Percentiles rank a stretch among this genome's conserved stretches.
Evolutionary conservation across 1,140 invertebrate species (phyloP).

Genomic region (Drosophila jambulina): DNA sequence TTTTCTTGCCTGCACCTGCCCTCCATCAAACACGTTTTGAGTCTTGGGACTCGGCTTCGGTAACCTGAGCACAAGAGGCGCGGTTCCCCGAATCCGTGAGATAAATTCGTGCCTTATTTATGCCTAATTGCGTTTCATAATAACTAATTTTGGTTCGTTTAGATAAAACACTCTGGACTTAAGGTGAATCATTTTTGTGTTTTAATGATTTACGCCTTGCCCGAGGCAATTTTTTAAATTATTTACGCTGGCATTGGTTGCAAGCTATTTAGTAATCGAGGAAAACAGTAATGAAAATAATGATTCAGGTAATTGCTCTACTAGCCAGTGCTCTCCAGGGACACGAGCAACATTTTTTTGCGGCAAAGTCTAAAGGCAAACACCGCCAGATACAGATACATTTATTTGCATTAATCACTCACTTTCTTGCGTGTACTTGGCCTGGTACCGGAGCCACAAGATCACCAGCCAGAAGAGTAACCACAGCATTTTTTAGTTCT

Average conservation of each 20-base stretch:
- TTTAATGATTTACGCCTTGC: conserved; percentile 19
- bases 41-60: conserved; percentile 18
- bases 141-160: conserved; percentile 69
- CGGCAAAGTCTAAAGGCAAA: conserved; percentile 12
- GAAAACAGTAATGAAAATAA: conserved; percentile 32
- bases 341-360: conserved; percentile 1
- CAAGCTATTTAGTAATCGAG: conserved; percentile 23
- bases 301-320: conserved; percentile 24
- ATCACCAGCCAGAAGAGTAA: conserved; percentile 59
- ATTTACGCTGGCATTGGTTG: conserved; percentile 27
- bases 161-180: conserved; percentile 55
- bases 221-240: conserved; percentile 11
- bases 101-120: conserved; percentile 66
- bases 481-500: conserved; percentile 55
- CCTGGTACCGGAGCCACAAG: conserved; percentile 56
- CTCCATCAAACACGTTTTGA: conserved; percentile 62
- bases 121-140: conserved; percentile 73
- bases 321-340: conserved; percentile 6
- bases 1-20: conserved; percentile 61
- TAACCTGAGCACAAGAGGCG: conserved; percentile 48
- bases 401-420: conserved; percentile 49
- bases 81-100: conserved; percentile 65
- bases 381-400: conserved; percentile 3
- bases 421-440: conserved; percentile 48
- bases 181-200: conserved; percentile 25